These are phyloP conservation scores for Trachelus troglodyta DNA, from an alignment of 2,888 invertebrate genomes.

Conservation along the genomic window DNA sequence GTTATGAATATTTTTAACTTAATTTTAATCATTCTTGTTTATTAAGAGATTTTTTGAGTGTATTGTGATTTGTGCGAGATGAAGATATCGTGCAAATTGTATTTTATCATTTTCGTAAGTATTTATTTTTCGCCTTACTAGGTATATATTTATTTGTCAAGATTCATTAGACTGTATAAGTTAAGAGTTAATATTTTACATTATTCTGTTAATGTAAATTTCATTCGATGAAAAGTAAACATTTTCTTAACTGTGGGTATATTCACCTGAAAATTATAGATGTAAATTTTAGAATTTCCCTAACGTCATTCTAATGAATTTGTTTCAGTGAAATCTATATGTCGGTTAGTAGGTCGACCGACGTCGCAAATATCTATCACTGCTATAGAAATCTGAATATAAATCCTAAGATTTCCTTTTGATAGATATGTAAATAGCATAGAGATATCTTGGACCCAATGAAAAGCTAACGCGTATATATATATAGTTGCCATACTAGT, in stretches of 20 bases:
- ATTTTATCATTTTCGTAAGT: background rate
- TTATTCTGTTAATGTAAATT: background rate
- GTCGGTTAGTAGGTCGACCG: conserved; percentile 5
- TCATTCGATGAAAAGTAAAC: background rate
- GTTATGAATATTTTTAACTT: background rate
- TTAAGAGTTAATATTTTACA: background rate
- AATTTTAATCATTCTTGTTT: background rate
- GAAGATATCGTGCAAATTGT: background rate
- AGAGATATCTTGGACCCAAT: background rate
- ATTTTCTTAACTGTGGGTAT: background rate
- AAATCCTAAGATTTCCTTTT: background rate
- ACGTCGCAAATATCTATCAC: background rate
- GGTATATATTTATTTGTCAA: background rate
- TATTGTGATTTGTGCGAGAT: background rate
- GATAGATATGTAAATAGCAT: background rate
- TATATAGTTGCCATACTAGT: background rate
- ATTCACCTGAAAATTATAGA: background rate
- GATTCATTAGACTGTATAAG: background rate
- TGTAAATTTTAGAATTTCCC: background rate
- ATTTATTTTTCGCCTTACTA: background rate
- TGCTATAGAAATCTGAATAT: background rate
- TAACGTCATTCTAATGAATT: background rate
- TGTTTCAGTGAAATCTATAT: conserved; percentile 1
- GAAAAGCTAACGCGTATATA: background rate
- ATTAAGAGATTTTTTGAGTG: background rate